phyloP scores from a whole-genome alignment of 2,113 vertebrate species.

The Siniperca knerii region DNA sequence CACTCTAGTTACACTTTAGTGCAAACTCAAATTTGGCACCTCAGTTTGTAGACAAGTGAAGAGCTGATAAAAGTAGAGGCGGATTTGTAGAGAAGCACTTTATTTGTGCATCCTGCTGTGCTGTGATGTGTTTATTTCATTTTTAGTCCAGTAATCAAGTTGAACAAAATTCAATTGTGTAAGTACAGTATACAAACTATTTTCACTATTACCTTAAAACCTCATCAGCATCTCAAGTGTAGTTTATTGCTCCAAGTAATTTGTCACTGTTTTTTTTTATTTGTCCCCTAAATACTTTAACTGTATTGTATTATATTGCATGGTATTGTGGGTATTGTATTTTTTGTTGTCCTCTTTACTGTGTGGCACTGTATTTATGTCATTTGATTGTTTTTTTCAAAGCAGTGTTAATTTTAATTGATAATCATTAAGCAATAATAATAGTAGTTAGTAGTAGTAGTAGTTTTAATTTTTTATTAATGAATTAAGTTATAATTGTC shows the following conservation, averaged over 20 bases:
- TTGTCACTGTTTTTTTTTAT: no score
- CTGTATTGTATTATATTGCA: not conserved
- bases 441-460: no score
- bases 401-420: no score
- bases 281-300: no score
- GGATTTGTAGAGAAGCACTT: conserved; percentile 4
- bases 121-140: conserved; percentile 4
- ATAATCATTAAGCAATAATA: no score
- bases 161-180: not conserved
- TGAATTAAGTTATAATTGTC: no score
- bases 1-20: not conserved
- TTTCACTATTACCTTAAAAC: not conserved
- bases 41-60: not conserved
- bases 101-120: not conserved
- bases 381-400: no score
- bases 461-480: not conserved
- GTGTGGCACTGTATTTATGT: no score
- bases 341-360: no score
- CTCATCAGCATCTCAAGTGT: not conserved
- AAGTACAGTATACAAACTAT: not conserved
- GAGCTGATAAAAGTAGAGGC: conserved; percentile 25
- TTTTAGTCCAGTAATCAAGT: not conserved
- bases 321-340: not conserved
- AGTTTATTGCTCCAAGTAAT: no score
- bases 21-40: conserved; percentile 25